Evolutionary conservation across 2,888 invertebrate species (phyloP).

Genomic region (Beris chalybata): DNA sequence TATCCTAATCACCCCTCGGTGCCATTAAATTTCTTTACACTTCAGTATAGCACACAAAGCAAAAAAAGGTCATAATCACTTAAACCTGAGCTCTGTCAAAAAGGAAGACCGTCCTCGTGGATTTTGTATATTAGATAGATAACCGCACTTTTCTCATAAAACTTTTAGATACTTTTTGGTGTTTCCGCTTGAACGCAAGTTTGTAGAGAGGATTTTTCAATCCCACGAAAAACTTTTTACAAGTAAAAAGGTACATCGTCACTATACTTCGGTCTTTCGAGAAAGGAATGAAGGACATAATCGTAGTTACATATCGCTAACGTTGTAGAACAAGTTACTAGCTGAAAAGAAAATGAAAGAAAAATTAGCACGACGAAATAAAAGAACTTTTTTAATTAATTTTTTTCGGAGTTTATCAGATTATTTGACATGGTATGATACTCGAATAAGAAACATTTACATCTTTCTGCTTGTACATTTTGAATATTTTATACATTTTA

Average conservation of each 20-base stretch:
- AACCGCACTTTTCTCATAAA: slow-evolving; percentile 34
- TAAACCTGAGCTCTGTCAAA: neutral
- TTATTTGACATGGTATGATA: no score
- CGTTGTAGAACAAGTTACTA: neutral
- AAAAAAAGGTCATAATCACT: slow-evolving; percentile 13
- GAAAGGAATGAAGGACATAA: slow-evolving; percentile 13
- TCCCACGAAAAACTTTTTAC: slow-evolving; percentile 11
- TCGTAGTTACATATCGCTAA: slow-evolving; percentile 17
- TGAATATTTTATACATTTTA: no score
- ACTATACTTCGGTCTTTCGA: neutral
- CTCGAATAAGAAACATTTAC: no score
- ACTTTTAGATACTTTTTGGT: slow-evolving; percentile 28
- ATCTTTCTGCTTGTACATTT: no score
- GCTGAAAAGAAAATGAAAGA: slow-evolving; percentile 1
- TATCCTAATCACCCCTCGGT: slow-evolving; percentile 10
- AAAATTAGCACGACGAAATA: slow-evolving; percentile 6
- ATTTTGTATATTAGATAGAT: slow-evolving; percentile 27
- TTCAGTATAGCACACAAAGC: neutral
- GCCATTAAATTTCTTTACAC: neutral
- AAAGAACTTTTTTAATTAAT: slow-evolving; percentile 4
- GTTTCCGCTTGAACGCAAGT: slow-evolving; percentile 31
- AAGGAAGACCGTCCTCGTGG: slow-evolving; percentile 7
- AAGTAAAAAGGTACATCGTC: slow-evolving; percentile 9
- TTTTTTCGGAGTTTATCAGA: slow-evolving; percentile 1
- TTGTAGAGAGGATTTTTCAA: slow-evolving; percentile 9